phyloP scores from a whole-genome alignment of 2,888 invertebrate genomes.

The Drosophila infuscata region DNA sequence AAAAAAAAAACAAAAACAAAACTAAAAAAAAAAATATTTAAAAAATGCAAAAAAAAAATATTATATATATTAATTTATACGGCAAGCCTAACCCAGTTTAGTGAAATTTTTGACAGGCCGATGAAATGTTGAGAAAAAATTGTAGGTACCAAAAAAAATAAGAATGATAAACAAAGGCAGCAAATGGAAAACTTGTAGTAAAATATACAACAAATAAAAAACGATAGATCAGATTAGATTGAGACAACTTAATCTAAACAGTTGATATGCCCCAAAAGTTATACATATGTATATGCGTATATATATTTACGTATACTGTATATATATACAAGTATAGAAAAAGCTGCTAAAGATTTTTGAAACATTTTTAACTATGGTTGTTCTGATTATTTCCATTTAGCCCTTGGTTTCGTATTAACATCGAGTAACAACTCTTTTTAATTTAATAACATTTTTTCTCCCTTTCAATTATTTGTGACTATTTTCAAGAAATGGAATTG shows the following conservation, averaged over 20 bases:
- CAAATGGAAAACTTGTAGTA: constrained; percentile 72
- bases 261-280: constrained; percentile 50
- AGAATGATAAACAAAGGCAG: constrained; percentile 37
- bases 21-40: constrained; percentile 44
- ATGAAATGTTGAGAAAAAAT: constrained; percentile 44
- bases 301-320: constrained; percentile 36
- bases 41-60: constrained; percentile 51
- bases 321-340: constrained; percentile 21
- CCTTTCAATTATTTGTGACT: constrained; percentile 6
- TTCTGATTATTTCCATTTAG: constrained; percentile 34
- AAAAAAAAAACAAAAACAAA: constrained; percentile 47
- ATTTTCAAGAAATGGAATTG: constrained; percentile 68
- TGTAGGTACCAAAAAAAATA: constrained; percentile 42
- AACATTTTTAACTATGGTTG: constrained; percentile 55
- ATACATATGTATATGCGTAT: constrained; percentile 39
- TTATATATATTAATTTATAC: constrained; percentile 50
- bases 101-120: constrained; percentile 75
- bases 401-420: constrained; percentile 28
- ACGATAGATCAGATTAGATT: constrained; percentile 61
- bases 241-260: constrained; percentile 50
- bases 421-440: constrained; percentile 16
- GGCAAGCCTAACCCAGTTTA: constrained; percentile 74
- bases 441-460: constrained; percentile 6
- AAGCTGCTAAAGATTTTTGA: constrained; percentile 47
- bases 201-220: constrained; percentile 67